Conservation (phyloP, 2,888 invertebrate species). For the Acheta domesticus region DNA sequence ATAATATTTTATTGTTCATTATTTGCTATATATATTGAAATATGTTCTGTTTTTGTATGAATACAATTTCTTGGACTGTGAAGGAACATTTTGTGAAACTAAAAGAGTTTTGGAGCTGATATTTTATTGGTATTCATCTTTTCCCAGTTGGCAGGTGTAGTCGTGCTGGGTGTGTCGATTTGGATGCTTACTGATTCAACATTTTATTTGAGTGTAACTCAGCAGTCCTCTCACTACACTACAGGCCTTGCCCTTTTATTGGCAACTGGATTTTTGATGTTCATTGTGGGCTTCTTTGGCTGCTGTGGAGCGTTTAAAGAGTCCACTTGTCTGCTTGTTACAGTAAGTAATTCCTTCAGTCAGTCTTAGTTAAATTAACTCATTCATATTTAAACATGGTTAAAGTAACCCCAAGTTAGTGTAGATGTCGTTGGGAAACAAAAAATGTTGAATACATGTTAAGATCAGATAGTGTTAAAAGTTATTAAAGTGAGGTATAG, state of each 20-base stretch:
- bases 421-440: too few relatives aligned
- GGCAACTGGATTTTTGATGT: slow-evolving; percentile 66
- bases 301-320: slow-evolving; percentile 78
- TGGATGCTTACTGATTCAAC: slow-evolving; percentile 77
- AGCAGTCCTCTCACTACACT: slow-evolving; percentile 60
- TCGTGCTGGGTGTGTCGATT: slow-evolving; percentile 64
- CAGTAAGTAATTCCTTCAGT: slow-evolving; percentile 55
- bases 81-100: background rate
- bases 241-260: slow-evolving; percentile 71
- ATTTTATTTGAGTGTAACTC: slow-evolving; percentile 66
- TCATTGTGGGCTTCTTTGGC: slow-evolving; percentile 74
- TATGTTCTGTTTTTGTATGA: slow-evolving; percentile 3
- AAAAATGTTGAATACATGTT: too few relatives aligned
- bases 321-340: slow-evolving; percentile 71
- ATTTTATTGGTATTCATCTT: slow-evolving; percentile 25
- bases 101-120: background rate
- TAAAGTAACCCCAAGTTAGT: too few relatives aligned
- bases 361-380: background rate
- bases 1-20: background rate
- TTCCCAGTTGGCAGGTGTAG: slow-evolving; percentile 68
- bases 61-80: background rate
- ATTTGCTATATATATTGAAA: background rate
- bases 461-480: too few relatives aligned
- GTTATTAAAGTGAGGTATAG: too few relatives aligned
- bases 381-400: too few relatives aligned